Evolutionary conservation across 2,797 vertebrate genomes (phyloP).

Genomic region (Vultur gryphus): DNA sequence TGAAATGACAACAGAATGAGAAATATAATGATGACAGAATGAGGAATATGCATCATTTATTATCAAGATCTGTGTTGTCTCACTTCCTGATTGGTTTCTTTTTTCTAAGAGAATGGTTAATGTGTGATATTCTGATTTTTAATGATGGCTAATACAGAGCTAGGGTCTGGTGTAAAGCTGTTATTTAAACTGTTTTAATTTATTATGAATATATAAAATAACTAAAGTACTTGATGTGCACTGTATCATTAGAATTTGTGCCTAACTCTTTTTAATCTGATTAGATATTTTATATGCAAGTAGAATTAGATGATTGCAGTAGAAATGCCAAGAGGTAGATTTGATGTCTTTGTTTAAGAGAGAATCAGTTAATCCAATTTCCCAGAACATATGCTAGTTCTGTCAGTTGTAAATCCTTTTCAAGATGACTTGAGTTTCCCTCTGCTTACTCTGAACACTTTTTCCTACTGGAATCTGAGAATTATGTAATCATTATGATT

Average conservation of each 20-base stretch:
- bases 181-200: conserved; percentile 22
- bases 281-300: background rate
- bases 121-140: background rate
- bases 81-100: background rate
- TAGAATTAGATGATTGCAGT: background rate
- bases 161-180: background rate
- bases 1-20: background rate
- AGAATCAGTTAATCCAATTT: background rate
- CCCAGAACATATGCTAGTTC: background rate
- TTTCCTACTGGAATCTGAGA: background rate
- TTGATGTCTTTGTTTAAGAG: background rate
- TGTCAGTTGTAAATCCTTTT: background rate
- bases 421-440: background rate
- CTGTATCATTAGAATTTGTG: background rate
- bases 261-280: background rate
- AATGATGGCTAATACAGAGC: background rate
- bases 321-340: background rate
- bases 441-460: background rate
- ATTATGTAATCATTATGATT: background rate
- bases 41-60: background rate
- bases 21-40: background rate
- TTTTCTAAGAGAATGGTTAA: background rate
- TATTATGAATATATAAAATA: background rate
- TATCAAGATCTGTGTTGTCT: background rate
- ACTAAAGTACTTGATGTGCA: background rate